Percentiles rank a stretch among this genome's conserved stretches.
Conservation (phyloP, 2,113 vertebrate species). For the Phyllostomus discolor region DNA sequence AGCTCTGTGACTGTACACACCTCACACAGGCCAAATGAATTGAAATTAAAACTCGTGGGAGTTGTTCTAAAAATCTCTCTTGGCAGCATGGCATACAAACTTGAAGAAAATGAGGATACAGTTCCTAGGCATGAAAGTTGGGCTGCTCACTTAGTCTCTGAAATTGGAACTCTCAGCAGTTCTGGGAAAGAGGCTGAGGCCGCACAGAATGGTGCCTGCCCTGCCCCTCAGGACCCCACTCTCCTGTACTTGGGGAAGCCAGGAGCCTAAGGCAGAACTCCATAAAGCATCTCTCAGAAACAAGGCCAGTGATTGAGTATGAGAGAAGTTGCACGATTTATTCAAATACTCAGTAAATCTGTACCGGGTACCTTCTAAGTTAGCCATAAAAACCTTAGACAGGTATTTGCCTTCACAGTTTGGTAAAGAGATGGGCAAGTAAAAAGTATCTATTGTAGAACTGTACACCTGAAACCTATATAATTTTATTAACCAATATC, state of each 20-base stretch:
- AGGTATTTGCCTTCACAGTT: not conserved
- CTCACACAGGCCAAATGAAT: constrained; percentile 35
- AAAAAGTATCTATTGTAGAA: not conserved
- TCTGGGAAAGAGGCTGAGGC: not conserved
- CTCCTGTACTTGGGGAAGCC: not conserved
- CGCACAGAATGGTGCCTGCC: not conserved
- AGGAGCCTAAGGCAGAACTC: not conserved
- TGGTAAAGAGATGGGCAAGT: not conserved
- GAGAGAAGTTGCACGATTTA: not conserved
- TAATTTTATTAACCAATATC: too few relatives aligned
- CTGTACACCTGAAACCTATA: too few relatives aligned
- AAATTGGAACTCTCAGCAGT: not conserved
- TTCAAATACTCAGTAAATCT: not conserved
- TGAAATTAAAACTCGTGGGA: constrained; percentile 63
- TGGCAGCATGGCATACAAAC: not conserved
- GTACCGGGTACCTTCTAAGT: not conserved
- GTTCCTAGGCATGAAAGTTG: constrained; percentile 22
- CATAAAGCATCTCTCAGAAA: not conserved
- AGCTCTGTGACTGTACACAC: constrained; percentile 16
- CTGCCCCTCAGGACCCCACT: not conserved
- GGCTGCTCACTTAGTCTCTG: constrained; percentile 38
- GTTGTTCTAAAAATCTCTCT: constrained; percentile 56
- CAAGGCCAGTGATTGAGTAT: not conserved
- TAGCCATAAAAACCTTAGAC: not conserved
- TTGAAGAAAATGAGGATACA: not conserved